These are phyloP conservation scores for Phaetusa simplex DNA, from an alignment of 2,113 vertebrate genomes.

Conservation along the genomic window DNA sequence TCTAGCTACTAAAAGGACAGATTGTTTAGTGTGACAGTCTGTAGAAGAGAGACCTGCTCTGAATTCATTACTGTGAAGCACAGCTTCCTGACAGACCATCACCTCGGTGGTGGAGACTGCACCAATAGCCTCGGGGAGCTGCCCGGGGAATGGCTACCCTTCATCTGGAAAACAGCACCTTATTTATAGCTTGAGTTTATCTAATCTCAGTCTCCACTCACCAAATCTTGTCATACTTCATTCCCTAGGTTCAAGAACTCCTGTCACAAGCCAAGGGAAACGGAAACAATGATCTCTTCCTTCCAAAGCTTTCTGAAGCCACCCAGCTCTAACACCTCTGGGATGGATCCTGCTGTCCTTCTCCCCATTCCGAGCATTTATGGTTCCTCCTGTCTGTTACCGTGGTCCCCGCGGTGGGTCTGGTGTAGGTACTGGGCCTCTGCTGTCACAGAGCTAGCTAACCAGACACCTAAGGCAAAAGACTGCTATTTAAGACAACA, in stretches of 20 bases:
- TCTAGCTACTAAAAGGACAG: neutral
- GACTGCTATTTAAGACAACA: neutral
- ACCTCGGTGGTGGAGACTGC: accelerated
- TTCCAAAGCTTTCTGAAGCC: neutral
- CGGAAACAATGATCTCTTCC: neutral
- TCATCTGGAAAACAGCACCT: neutral
- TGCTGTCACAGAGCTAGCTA: neutral
- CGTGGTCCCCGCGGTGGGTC: accelerated
- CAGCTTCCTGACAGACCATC: accelerated
- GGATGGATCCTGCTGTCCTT: neutral
- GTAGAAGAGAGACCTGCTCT: neutral
- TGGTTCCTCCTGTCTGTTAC: neutral
- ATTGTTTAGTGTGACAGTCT: neutral
- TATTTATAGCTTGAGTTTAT: neutral
- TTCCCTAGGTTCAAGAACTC: neutral
- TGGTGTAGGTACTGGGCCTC: neutral
- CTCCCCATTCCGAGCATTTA: neutral
- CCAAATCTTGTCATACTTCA: neutral
- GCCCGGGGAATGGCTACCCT: no score
- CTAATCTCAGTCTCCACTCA: neutral
- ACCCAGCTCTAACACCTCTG: neutral
- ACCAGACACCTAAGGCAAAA: neutral
- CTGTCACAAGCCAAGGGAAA: neutral
- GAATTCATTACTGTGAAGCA: neutral
- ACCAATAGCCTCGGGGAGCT: neutral